Base-by-base conservation (phyloP, 2,888 invertebrate species). In the Platycheirus albimanus region DNA sequence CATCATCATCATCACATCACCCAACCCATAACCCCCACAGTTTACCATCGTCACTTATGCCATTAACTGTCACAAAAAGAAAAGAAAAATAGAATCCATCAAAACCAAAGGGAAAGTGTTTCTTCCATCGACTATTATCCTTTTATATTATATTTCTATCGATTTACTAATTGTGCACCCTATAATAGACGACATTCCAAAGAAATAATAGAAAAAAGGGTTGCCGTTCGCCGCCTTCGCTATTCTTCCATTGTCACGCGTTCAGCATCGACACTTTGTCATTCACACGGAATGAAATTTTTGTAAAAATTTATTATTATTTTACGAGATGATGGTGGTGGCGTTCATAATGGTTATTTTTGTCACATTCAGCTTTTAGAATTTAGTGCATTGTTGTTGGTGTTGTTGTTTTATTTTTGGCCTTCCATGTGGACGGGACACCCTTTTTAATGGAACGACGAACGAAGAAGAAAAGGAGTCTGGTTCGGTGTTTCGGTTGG, bases 301-400 rank as follows among this genome's bases (percentile, higher is more conserved):
- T 52, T 45, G 17, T 10, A 13, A 56, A 38, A 58, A 58, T 17
- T 54, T 54, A 54, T 54, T 41, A 58, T 58, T 58, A 41, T 58
- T 58, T 58, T 58, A 58, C 15, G 67, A 36, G 64, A 33, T 13
- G 56, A 43, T 67, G 61, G 38, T 64, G 54, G 63, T 54, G 66
- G 45, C 71, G 71, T 30, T 45, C 71, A 67, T 71, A 77, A 81
- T 77, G 81, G 77, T 54, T 72, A 77, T 67, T 81, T 77, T 66
- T 71, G 61, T 81, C 58, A 28, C 24, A 67, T 81, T 74, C 80
- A 64, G 51, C 64, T 69, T 56, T 74, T 56, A 10, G 56, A 56
- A 15, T 28, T 41, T 2, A 3, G 15, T 5, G 45, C 43, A 52
- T 56, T 77, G 54, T 63, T 77, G 79, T 64, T 28, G 24, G n/a